Percentiles rank a stretch among this genome's conserved stretches.
These are phyloP conservation scores for Cataglyphis hispanica DNA, from an alignment of 1,140 invertebrate species.

Conservation along the genomic window DNA sequence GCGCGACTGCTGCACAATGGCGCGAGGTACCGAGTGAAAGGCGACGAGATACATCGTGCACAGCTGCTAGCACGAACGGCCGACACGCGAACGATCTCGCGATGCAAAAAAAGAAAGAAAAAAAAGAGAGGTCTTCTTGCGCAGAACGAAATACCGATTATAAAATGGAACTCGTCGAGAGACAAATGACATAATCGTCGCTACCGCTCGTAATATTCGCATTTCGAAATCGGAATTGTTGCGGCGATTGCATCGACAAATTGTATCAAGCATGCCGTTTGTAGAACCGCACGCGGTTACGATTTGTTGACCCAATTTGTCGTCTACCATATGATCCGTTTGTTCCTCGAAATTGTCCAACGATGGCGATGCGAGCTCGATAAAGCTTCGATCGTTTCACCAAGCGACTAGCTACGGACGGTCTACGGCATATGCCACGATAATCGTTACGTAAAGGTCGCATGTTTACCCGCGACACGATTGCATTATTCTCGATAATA, in stretches of 20 bases:
- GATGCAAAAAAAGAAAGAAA: background rate
- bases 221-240: background rate
- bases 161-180: slow-evolving; percentile 20
- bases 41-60: slow-evolving; percentile 76
- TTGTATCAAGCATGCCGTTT: slow-evolving; percentile 64
- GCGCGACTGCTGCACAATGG: slow-evolving; percentile 76
- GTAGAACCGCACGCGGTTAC: slow-evolving; percentile 11
- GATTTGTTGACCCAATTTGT: slow-evolving; percentile 69
- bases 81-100: slow-evolving; percentile 63
- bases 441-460: slow-evolving; percentile 45
- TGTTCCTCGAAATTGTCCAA: slow-evolving; percentile 47
- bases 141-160: slow-evolving; percentile 44
- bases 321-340: slow-evolving; percentile 30
- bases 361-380: slow-evolving; percentile 26
- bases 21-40: slow-evolving; percentile 84
- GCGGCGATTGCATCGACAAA: slow-evolving; percentile 24
- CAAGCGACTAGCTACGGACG: slow-evolving; percentile 19
- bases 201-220: background rate
- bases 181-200: slow-evolving; percentile 67
- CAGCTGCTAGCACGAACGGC: slow-evolving; percentile 18
- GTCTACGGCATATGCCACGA: slow-evolving; percentile 6
- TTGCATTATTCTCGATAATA: slow-evolving; percentile 20
- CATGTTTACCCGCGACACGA: background rate
- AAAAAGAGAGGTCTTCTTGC: slow-evolving; percentile 8
- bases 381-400: slow-evolving; percentile 34